Base-by-base conservation (phyloP, 2,888 invertebrate genomes). In the Prostheceraeus crozeri region DNA sequence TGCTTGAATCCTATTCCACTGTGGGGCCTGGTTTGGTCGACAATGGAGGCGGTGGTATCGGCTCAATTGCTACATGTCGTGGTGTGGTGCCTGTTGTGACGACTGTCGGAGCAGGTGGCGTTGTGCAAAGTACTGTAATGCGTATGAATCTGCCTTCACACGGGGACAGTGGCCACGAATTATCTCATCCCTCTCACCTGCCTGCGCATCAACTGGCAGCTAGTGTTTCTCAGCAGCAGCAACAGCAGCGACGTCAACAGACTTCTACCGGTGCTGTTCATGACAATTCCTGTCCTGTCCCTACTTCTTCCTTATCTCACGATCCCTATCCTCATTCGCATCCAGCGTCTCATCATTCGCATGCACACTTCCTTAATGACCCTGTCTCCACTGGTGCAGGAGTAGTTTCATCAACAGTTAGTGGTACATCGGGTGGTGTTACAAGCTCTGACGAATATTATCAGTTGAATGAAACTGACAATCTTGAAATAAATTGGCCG, bases 401-500 rank as follows among this genome's bases (percentile, higher is more conserved):
- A 19, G 48, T 48, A 4, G n/a, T n/a, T n/a, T n/a, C n/a, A n/a
- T n/a, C n/a, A n/a, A n/a, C n/a, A n/a, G n/a, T n/a, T n/a, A n/a
- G n/a, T n/a, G n/a, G n/a, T n/a, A n/a, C n/a, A n/a, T n/a, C n/a
- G n/a, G n/a, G n/a, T n/a, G 48, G 8, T 25, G 48, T 25, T 4
- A 48, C 25, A 28, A 30, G 25, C 4, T 11, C 48, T 4, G 33
- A 59, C 16, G 59, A 59, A 19, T 59, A 59, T 28, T 59, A 59
- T 19, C 56, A 53, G 2, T 57, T 59, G 8, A 58, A 27, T 4
- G 61, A 61, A 14, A 33, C 19, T 6, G 61, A 61, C 23, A 62
- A 61, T 48, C 36, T 61, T 2, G 61, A 61, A 25, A 61, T 61
- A 28, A 61, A 59, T 19, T 61, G 61, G 61, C 61, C 61, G 27